phyloP scores from a whole-genome alignment of 2,797 vertebrate genomes.

The Picus viridis region DNA sequence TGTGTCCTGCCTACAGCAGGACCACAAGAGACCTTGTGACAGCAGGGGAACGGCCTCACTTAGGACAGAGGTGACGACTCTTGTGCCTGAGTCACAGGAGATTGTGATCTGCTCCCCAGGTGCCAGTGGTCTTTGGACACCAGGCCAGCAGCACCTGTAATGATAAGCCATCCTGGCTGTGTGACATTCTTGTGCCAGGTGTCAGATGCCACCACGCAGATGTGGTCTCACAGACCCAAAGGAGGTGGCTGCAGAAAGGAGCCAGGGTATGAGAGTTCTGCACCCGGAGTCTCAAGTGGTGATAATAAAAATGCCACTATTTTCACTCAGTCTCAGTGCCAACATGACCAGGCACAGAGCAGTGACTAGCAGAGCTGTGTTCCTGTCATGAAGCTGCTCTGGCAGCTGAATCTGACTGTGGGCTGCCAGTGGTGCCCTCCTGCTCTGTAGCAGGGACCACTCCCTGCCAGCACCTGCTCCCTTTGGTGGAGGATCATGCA shows the following conservation, averaged over 20 bases:
- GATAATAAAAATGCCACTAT: not conserved
- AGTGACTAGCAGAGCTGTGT: not conserved
- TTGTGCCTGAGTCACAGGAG: not conserved
- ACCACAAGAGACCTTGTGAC: not conserved
- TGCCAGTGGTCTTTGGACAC: not conserved
- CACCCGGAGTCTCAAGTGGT: fast-evolving
- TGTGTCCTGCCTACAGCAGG: not conserved
- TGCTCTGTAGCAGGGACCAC: not conserved
- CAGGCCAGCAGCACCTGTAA: not conserved
- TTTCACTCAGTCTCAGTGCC: not conserved
- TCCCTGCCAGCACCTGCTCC: not conserved
- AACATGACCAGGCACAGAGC: not conserved
- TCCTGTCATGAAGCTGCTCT: not conserved
- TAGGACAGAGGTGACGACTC: not conserved
- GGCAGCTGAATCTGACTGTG: not conserved
- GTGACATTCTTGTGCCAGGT: slow-evolving; percentile 16
- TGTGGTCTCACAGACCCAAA: not conserved
- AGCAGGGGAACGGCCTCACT: not conserved
- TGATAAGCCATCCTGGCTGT: not conserved
- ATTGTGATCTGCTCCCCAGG: not conserved
- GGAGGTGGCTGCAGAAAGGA: not conserved
- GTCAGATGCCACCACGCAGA: not conserved
- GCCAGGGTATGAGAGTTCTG: fast-evolving
- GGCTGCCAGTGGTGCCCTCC: not conserved
- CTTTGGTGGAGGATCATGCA: fast-evolving